These are phyloP conservation scores for Mugil cephalus DNA, from an alignment of 2,113 vertebrate genomes.

Conservation along the genomic window DNA sequence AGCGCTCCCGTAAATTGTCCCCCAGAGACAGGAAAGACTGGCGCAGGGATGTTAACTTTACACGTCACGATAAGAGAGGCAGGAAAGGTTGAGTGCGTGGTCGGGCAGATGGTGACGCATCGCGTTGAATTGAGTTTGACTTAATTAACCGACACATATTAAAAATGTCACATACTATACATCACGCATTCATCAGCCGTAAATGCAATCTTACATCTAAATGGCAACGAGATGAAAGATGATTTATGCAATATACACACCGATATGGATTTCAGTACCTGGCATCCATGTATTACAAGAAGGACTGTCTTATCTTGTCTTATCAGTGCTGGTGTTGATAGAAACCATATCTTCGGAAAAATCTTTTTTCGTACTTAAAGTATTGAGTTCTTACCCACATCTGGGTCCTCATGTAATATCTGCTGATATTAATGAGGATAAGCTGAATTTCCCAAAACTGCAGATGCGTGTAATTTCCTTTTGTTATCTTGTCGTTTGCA, in stretches of 20 bases:
- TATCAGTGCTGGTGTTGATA: too few relatives aligned
- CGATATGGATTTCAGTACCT: conserved; percentile 18
- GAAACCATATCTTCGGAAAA: too few relatives aligned
- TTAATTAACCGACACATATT: conserved; percentile 74
- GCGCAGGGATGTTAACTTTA: too few relatives aligned
- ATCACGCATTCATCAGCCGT: conserved; percentile 58
- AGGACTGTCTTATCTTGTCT: background rate
- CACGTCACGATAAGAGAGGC: conserved; percentile 3
- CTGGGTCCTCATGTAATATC: too few relatives aligned
- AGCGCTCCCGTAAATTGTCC: conserved; percentile 35
- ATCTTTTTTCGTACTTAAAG: too few relatives aligned
- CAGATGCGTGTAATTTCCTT: too few relatives aligned
- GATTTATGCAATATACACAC: conserved; percentile 44
- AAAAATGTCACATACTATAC: conserved; percentile 70
- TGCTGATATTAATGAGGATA: too few relatives aligned
- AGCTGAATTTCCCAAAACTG: too few relatives aligned
- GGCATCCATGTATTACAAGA: conserved; percentile 28
- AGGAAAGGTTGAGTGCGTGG: conserved; percentile 37
- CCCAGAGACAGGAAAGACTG: too few relatives aligned
- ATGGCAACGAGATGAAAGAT: conserved; percentile 57
- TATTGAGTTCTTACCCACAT: too few relatives aligned
- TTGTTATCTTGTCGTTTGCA: background rate
- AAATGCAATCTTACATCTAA: conserved; percentile 46
- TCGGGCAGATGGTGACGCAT: conserved; percentile 42
- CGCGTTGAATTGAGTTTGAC: conserved; percentile 37